Base-by-base conservation (phyloP, 2,113 vertebrate species). In the Tetrao urogallus region DNA sequence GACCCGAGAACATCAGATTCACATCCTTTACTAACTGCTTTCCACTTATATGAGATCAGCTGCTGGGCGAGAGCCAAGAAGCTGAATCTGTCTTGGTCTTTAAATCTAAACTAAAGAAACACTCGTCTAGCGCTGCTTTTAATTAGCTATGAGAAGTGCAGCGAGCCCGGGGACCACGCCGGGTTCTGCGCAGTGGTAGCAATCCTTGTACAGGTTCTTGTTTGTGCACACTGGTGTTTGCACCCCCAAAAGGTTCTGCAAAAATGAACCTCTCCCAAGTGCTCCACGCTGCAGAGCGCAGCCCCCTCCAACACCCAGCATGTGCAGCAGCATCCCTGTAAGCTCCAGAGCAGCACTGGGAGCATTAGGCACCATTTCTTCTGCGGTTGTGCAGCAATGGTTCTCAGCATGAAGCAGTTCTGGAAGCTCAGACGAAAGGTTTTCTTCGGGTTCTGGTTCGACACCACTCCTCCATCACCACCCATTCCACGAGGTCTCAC, bases 311-410 rank as follows among this genome's bases (percentile, higher is more conserved):
- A n/a, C 6, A 8, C 42, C 80, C 71, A 38, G 20, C 60, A 61
- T 8, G 66, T 16, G 4, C 45, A 18, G 22, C 5, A 1, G 61
- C 15, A 48, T 27, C 67, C 40, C 56, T 8, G 22, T 4, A 1
- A 45, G 22, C 1, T 10, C 78, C 61, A 0, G 0, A 74, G 67
- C 8, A 0, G 1, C 8, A 2, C 79, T 54, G 3, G 6, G 22
- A 54, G 45, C 61, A 45, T 57, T 1, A 3, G 32, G 32, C 43
- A 45, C 11, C 8, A 11, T 45, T 75, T 58, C 36, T 58, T 36
- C 24, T 47, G 40, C 5, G 22, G 21, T 27, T n/a, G 30, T 58
- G 56, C 15, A 69, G 43, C 71, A 86, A 60, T 18, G 5, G 48
- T 13, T 54, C 91, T 36, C 48, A 4, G 5, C 45, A 25, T 4